Base-by-base conservation (phyloP, 1,140 invertebrate species). In the Adoxophyes honmai region DNA sequence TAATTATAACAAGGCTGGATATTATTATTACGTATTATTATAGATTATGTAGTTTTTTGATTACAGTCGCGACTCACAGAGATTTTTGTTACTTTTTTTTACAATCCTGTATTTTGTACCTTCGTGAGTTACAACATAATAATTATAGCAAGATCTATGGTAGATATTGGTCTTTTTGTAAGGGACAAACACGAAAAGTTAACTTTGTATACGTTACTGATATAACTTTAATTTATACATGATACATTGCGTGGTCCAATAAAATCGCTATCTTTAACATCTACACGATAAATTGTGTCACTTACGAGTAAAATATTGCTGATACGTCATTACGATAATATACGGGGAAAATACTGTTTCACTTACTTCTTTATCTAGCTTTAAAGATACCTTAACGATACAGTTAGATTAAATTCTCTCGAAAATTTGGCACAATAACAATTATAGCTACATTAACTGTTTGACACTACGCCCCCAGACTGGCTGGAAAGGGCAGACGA, bases 381-480 rank as follows among this genome's bases (percentile, higher is more conserved):
- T 55, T 53, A 48, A n/a, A n/a, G 64, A 55, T 21, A 65, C 60
- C 39, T 62, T 71, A 65, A 64, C 59, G 62, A 68, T 64, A 55
- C 59, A 66, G 53, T 52, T 70, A 68, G 64, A 71, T 73, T 80
- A 83, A 79, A 78, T 78, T 84, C 72, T 74, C 70, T 78, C 73
- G 70, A 80, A 72, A 75, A 66, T 86, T 48, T 85, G 83, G 83
- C 83, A 86, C 83, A 73, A 48, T 78, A 78, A 69, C 63, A 48
- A 60, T 66, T 68, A 42, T 37, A 55, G 38, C 55, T 64, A 66
- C 60, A 55, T 53, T 48, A 66, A 61, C 52, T 66, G 64, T 71
- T 81, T 81, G 78, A 70, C 72, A 63, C 68, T 66, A 28, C 42
- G n/a, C 18, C 42, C 28, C 18, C 18, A 11, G 42, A 44, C 18